phyloP scores from a whole-genome alignment of 2,113 vertebrate species.

The Eublepharis macularius region DNA sequence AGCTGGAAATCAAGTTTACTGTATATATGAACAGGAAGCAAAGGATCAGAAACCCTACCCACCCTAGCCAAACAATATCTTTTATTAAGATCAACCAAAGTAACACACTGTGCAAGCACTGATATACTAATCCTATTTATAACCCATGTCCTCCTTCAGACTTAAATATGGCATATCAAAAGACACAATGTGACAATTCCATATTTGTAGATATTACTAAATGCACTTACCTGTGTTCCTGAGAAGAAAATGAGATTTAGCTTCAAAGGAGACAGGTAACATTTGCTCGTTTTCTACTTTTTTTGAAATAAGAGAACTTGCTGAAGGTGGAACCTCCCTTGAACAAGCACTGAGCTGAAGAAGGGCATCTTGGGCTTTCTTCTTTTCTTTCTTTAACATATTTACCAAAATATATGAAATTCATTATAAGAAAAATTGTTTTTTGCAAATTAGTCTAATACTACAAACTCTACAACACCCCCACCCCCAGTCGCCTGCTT shows the following conservation, averaged over 20 bases:
- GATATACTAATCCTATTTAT: background rate
- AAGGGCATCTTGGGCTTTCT: conserved; percentile 73
- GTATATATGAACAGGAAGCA: background rate
- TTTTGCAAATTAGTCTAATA: background rate
- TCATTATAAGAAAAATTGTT: conserved; percentile 66
- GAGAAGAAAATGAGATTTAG: conserved; percentile 41
- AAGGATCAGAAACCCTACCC: background rate
- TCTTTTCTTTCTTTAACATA: conserved; percentile 92
- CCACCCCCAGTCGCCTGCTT: background rate
- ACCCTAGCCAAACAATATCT: too few relatives aligned
- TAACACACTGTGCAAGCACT: background rate
- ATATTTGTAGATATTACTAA: background rate
- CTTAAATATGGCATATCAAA: background rate
- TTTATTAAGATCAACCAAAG: too few relatives aligned
- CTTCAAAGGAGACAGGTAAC: background rate
- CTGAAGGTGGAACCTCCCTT: background rate
- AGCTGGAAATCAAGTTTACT: background rate
- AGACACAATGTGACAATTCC: background rate
- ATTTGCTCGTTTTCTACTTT: conserved; percentile 30
- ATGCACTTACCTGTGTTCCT: conserved; percentile 69
- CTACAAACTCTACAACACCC: background rate
- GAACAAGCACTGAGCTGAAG: conserved; percentile 53
- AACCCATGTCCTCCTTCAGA: background rate
- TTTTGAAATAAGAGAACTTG: conserved; percentile 17
- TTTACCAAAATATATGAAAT: conserved; percentile 85